Evolutionary conservation across 2,888 invertebrate genomes (phyloP).

Genomic region (Agrotis puta): DNA sequence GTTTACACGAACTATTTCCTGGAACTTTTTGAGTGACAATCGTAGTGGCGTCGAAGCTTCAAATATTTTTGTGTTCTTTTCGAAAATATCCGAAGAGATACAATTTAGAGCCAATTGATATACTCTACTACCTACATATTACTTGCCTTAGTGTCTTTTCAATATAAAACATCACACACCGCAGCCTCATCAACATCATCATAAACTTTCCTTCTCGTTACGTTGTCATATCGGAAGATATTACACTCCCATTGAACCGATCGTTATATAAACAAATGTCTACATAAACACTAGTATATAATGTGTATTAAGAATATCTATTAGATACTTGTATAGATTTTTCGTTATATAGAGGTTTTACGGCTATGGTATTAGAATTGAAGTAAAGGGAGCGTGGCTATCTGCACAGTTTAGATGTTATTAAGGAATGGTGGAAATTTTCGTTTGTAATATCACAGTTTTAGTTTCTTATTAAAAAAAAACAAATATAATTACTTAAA

Average conservation of each 20-base stretch:
- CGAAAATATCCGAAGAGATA: no score
- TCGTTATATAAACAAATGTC: slow-evolving; percentile 53
- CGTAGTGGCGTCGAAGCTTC: no score
- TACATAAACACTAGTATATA: slow-evolving; percentile 35
- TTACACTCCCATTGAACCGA: slow-evolving; percentile 51
- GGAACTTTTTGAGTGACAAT: no score
- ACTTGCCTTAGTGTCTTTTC: not conserved
- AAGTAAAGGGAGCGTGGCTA: slow-evolving; percentile 12
- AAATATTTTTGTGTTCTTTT: no score
- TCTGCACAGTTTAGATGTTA: not conserved
- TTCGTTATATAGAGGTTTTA: not conserved
- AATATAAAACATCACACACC: not conserved
- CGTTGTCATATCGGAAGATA: slow-evolving; percentile 59
- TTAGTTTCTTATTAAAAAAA: not conserved
- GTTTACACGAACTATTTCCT: no score
- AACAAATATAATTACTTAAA: no score
- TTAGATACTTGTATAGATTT: not conserved
- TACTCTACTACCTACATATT: not conserved
- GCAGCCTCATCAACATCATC: slow-evolving; percentile 26
- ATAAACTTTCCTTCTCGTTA: slow-evolving; percentile 56
- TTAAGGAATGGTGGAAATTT: not conserved
- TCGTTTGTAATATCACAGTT: not conserved
- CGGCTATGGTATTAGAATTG: no score
- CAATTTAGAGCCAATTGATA: not conserved
- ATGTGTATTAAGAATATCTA: not conserved